phyloP scores from a whole-genome alignment of 1,140 invertebrate genomes.

The Camponotus pennsylvanicus region DNA sequence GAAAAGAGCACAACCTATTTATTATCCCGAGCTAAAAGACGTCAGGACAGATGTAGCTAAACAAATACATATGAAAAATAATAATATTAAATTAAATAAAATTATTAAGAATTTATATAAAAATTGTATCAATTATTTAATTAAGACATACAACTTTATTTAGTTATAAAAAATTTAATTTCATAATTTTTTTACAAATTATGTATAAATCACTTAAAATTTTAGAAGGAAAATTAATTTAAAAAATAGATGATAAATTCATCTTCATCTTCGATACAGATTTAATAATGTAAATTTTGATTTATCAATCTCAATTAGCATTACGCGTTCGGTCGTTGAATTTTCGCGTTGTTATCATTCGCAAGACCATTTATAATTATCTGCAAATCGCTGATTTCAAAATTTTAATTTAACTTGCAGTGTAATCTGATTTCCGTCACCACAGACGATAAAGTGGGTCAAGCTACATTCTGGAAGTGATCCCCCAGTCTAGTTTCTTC shows the following conservation, averaged over 20 bases:
- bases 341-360: neutral
- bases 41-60: neutral
- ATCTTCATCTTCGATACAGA: neutral
- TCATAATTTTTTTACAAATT: too few relatives aligned
- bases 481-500: slow-evolving; percentile 13
- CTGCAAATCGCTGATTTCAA: slow-evolving; percentile 22
- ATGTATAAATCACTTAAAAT: neutral
- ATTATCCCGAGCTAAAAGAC: slow-evolving; percentile 19
- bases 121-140: neutral
- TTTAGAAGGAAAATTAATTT: neutral
- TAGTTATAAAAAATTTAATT: too few relatives aligned
- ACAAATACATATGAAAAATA: neutral
- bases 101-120: neutral
- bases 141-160: too few relatives aligned
- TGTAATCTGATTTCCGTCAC: slow-evolving; percentile 42
- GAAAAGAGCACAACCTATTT: slow-evolving; percentile 27
- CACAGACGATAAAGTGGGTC: slow-evolving; percentile 29
- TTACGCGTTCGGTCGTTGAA: neutral
- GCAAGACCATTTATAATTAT: slow-evolving; percentile 49
- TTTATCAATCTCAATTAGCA: neutral
- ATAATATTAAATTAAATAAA: neutral
- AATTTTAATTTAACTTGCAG: slow-evolving; percentile 56
- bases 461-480: slow-evolving; percentile 25
- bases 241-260: slow-evolving; percentile 11
- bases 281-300: slow-evolving; percentile 14